These are phyloP conservation scores for Megatriorchis doriae DNA, from an alignment of 2,113 vertebrate species.

Conservation along the genomic window DNA sequence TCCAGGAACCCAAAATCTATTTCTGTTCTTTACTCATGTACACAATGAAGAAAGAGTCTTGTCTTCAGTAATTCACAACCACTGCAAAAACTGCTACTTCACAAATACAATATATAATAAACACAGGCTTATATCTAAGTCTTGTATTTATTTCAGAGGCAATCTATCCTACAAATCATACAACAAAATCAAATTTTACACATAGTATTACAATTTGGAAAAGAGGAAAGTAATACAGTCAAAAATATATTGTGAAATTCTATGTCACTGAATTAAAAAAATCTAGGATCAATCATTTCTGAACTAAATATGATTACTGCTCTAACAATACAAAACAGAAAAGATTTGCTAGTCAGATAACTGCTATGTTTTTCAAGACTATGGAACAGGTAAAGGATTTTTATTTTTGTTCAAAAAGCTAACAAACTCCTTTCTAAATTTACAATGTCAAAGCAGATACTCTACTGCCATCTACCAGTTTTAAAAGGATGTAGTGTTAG, in stretches of 20 bases:
- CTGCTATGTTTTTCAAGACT: background rate
- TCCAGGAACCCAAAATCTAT: background rate
- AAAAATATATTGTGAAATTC: background rate
- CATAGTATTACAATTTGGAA: background rate
- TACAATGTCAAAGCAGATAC: background rate
- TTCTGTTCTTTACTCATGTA: background rate
- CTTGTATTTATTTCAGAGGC: background rate
- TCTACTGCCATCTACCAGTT: conserved; percentile 62
- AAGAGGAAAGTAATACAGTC: background rate
- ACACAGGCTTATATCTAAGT: background rate
- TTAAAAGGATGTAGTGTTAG: background rate
- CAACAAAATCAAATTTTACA: background rate
- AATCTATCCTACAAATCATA: background rate
- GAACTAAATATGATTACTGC: background rate
- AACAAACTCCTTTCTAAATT: background rate
- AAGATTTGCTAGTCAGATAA: background rate
- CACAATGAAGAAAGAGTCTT: background rate
- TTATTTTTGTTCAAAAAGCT: background rate
- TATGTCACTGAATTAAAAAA: background rate
- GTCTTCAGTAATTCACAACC: background rate
- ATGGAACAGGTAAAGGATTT: background rate
- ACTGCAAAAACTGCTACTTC: background rate
- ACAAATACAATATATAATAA: background rate
- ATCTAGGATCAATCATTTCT: background rate
- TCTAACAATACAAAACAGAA: background rate